Percentiles rank a stretch among this genome's conserved stretches.
These are phyloP conservation scores for Parambassis ranga DNA, from an alignment of 2,797 vertebrate species.

Conservation along the genomic window DNA sequence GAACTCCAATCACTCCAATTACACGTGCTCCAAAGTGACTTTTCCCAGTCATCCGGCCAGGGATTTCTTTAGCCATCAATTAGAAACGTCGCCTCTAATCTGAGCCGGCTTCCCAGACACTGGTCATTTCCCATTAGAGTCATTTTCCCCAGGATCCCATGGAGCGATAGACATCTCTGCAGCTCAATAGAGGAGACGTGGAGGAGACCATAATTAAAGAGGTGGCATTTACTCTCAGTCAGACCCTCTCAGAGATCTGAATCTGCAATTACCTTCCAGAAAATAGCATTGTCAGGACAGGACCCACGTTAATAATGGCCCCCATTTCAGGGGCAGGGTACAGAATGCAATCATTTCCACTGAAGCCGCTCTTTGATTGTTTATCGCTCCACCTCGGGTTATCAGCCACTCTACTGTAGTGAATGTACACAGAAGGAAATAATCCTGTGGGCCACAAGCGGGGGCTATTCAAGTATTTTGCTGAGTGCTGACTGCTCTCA, in stretches of 20 bases:
- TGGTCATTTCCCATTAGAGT: constrained; percentile 95
- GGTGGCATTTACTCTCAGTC: constrained; percentile 93
- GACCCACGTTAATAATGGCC: constrained; percentile 82
- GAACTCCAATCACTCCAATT: constrained; percentile 93
- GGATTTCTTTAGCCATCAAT: constrained; percentile 95
- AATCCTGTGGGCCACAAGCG: constrained; percentile 54
- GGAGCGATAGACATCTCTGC: constrained; percentile 86
- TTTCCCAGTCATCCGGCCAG: constrained; percentile 88
- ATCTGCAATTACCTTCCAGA: constrained; percentile 89
- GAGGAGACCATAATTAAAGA: constrained; percentile 89
- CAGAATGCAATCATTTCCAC: constrained; percentile 80
- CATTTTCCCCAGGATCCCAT: constrained; percentile 86
- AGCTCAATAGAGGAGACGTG: constrained; percentile 82
- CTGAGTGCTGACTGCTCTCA: constrained; percentile 55
- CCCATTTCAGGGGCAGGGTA: constrained; percentile 76
- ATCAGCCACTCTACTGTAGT: constrained; percentile 74
- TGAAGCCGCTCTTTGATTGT: constrained; percentile 85
- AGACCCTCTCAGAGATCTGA: constrained; percentile 85
- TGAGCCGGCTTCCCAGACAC: constrained; percentile 83
- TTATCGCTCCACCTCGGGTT: constrained; percentile 79
- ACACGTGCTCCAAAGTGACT: constrained; percentile 95
- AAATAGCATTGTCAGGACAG: constrained; percentile 87
- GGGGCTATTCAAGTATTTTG: constrained; percentile 58
- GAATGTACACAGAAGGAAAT: constrained; percentile 69
- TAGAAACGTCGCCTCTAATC: constrained; percentile 96